phyloP scores from a whole-genome alignment of 2,888 invertebrate genomes.

The Nematopogon swammerdamellus region DNA sequence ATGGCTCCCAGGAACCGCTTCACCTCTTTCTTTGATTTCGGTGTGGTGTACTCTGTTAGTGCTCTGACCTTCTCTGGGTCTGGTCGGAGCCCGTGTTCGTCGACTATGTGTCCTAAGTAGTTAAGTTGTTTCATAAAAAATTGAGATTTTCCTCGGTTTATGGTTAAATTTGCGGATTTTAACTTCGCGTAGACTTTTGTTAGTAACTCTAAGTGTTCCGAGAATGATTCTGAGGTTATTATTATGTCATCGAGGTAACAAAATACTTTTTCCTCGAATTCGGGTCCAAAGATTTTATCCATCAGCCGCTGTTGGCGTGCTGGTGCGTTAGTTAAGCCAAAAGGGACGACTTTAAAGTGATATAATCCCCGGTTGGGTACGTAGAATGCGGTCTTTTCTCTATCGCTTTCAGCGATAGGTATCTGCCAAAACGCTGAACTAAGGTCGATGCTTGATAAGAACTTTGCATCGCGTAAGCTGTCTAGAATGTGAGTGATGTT shows the following conservation, averaged over 20 bases:
- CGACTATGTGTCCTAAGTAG: conserved; percentile 19
- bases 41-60: conserved; percentile 2
- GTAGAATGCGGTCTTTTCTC: conserved; percentile 6
- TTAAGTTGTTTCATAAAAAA: conserved; percentile 13
- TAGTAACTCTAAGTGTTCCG: conserved; percentile 7
- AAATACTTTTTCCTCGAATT: conserved; percentile 13
- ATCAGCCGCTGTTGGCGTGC: conserved; percentile 5
- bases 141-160: conserved; percentile 15
- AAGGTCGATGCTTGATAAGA: background rate
- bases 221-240: conserved; percentile 1
- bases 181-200: conserved; percentile 10
- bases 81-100: conserved; percentile 14
- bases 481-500: conserved; percentile 5
- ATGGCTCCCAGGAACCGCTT: background rate
- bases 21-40: background rate
- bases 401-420: conserved; percentile 1
- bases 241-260: conserved; percentile 15
- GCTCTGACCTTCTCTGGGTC: conserved; percentile 12
- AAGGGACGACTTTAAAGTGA: conserved; percentile 3
- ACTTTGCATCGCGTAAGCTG: background rate
- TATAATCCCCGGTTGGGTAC: conserved; percentile 3
- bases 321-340: conserved; percentile 6
- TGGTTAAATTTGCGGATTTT: conserved; percentile 13
- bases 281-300: conserved; percentile 6
- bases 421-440: conserved; percentile 7